Conservation (phyloP, 1,140 invertebrate species). For the Halesus radiatus region DNA sequence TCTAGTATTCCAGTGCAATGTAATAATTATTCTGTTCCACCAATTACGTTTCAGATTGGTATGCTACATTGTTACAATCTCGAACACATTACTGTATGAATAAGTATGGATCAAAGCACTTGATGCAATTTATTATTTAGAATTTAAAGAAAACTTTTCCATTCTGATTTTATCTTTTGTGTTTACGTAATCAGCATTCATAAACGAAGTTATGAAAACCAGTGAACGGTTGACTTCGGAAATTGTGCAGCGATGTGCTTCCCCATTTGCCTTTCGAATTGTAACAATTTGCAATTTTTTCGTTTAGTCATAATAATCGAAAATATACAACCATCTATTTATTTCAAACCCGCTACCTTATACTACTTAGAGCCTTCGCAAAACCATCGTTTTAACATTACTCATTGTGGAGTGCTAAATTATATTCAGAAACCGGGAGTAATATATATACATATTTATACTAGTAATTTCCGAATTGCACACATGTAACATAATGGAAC, state of each 20-base stretch:
- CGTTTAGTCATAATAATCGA: neutral
- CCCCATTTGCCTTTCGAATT: conserved; percentile 2
- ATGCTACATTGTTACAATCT: neutral
- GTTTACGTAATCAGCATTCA: neutral
- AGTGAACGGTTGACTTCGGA: neutral
- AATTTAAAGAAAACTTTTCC: neutral
- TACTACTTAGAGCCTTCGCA: no score
- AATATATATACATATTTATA: no score
- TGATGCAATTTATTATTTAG: neutral
- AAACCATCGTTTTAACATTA: no score
- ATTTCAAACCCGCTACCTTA: no score
- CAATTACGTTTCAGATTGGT: neutral
- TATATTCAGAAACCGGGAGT: no score
- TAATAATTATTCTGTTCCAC: neutral
- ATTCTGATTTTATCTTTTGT: neutral
- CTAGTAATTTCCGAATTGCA: no score
- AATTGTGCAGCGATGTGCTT: conserved; percentile 7
- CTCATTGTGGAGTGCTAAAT: no score
- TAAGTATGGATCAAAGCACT: neutral
- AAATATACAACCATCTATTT: neutral
- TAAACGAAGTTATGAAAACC: conserved; percentile 1
- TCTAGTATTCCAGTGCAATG: neutral
- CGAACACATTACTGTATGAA: neutral
- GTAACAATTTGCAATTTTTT: neutral
- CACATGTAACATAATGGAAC: no score